Conservation (phyloP, 1,140 invertebrate genomes). For the Hypsibius dujardini region DNA sequence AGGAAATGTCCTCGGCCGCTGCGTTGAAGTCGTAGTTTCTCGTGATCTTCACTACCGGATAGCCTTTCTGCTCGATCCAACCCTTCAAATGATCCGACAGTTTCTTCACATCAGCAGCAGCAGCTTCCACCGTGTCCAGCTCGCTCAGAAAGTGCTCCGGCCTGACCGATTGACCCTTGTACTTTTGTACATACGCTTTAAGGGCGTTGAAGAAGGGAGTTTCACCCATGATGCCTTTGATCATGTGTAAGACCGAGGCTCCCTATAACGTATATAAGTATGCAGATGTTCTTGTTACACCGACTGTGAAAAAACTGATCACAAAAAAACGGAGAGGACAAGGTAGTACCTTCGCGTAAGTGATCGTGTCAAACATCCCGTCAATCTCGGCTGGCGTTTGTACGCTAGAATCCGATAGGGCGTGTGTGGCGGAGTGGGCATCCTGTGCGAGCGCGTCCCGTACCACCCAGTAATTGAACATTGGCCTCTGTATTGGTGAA, state of each 20-base stretch:
- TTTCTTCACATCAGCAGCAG: too few relatives aligned
- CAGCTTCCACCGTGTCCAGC: too few relatives aligned
- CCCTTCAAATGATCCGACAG: neutral
- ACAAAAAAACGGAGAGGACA: conserved; percentile 28
- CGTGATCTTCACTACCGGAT: neutral
- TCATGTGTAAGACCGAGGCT: conserved; percentile 4
- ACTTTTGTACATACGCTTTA: neutral
- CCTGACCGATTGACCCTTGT: too few relatives aligned
- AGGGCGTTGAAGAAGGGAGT: neutral
- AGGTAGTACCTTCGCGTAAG: conserved; percentile 37
- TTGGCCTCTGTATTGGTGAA: neutral
- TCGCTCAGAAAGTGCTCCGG: too few relatives aligned
- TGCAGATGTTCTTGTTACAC: neutral
- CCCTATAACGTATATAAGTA: neutral
- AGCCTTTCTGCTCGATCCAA: neutral
- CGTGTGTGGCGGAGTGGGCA: conserved; percentile 26
- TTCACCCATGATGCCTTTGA: neutral
- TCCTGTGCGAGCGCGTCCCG: conserved; percentile 15
- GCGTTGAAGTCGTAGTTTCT: neutral
- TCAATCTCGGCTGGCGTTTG: conserved; percentile 33
- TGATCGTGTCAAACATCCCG: conserved; percentile 37
- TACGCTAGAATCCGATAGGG: conserved; percentile 28
- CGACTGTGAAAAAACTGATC: neutral
- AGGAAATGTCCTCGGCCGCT: neutral
- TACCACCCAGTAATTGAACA: conserved; percentile 17